A percentile compares a stretch with the other conserved stretches of the same genome.
Evolutionary conservation across 2,797 vertebrate genomes (phyloP).

Genomic region (Crocodylus rhombifer): DNA sequence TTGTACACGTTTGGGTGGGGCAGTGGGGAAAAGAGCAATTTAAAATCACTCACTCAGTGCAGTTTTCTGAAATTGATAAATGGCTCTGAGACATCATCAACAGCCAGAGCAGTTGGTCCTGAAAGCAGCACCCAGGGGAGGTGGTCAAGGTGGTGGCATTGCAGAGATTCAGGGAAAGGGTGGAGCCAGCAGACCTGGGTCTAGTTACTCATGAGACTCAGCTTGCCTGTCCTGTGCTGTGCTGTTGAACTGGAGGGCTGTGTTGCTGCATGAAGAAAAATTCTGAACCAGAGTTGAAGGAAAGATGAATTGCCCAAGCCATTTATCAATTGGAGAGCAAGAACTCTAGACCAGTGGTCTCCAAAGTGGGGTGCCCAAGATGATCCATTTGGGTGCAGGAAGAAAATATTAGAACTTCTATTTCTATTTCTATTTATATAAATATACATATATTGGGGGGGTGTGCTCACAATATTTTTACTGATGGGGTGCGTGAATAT

Average conservation of each 20-base stretch:
- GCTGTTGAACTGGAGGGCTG: not conserved
- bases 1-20: not conserved
- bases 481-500: too few relatives aligned
- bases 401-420: too few relatives aligned
- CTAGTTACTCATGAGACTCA: not conserved
- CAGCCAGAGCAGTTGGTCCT: not conserved
- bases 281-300: not conserved
- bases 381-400: too few relatives aligned
- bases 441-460: too few relatives aligned
- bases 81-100: not conserved
- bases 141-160: not conserved
- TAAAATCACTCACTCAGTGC: not conserved
- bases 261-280: not conserved
- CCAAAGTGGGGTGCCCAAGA: too few relatives aligned
- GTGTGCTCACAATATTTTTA: too few relatives aligned
- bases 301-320: not conserved
- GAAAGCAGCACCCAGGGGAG: not conserved
- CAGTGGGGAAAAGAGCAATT: not conserved
- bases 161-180: not conserved
- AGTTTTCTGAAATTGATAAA: not conserved
- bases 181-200: not conserved
- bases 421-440: too few relatives aligned
- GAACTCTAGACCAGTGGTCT: not conserved
- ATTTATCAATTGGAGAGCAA: not conserved
- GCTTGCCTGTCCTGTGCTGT: not conserved